Percentiles rank a stretch among this genome's conserved stretches.
Evolutionary conservation across 2,797 vertebrate genomes (phyloP).

Genomic region (Triplophysa yarkandensis): DNA sequence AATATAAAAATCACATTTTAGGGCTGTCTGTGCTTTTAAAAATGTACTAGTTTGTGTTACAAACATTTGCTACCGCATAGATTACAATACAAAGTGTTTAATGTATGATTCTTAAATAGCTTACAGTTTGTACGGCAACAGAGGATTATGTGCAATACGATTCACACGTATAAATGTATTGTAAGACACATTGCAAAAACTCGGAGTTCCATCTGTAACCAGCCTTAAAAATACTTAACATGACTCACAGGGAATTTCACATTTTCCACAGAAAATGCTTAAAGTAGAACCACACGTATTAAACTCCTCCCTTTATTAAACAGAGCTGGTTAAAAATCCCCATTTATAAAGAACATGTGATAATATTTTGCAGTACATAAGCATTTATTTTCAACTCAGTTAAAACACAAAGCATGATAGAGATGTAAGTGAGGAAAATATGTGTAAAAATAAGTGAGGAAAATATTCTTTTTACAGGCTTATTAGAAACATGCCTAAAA

Average conservation of each 20-base stretch:
- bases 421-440: neutral
- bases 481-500: conserved; percentile 32
- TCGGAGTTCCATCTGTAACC: conserved; percentile 17
- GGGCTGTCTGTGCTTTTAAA: too few species aligned
- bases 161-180: neutral
- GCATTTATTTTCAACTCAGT: conserved; percentile 31
- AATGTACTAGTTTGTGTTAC: too few species aligned
- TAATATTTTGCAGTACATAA: conserved; percentile 44
- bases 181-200: neutral
- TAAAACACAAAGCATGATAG: neutral
- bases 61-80: neutral
- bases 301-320: conserved; percentile 38
- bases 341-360: conserved; percentile 34
- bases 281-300: conserved; percentile 15
- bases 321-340: conserved; percentile 22
- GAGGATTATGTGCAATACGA: neutral
- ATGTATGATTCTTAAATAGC: neutral
- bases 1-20: neutral
- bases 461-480: neutral
- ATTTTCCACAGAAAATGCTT: conserved; percentile 53
- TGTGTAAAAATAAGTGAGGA: neutral
- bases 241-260: conserved; percentile 49
- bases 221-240: conserved; percentile 40
- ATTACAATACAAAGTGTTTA: neutral
- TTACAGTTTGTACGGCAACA: neutral